Conservation (phyloP, 2,797 vertebrate genomes). For the Prionace glauca region DNA sequence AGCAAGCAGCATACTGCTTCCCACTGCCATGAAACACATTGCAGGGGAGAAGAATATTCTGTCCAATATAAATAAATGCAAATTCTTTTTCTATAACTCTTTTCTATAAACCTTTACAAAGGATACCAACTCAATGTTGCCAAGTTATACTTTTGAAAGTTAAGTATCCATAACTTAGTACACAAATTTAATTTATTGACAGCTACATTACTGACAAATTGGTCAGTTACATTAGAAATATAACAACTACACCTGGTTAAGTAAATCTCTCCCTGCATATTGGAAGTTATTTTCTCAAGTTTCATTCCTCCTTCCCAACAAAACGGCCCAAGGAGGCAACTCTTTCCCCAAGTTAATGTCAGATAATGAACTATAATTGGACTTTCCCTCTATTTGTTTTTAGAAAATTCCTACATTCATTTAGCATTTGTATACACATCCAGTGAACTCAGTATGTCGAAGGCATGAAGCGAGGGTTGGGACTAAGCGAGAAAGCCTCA, state of each 20-base stretch:
- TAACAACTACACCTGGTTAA: not conserved
- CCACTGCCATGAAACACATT: too few species aligned
- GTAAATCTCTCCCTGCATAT: not conserved
- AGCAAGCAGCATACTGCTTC: too few species aligned
- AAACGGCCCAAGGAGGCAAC: too few species aligned
- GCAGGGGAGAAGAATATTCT: too few species aligned
- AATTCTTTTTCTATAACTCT: not conserved
- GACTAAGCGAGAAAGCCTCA: not conserved
- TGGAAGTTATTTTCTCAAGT: constrained; percentile 14
- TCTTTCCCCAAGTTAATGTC: not conserved
- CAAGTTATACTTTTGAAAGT: not conserved
- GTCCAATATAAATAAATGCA: not conserved
- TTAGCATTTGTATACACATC: not conserved
- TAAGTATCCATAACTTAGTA: not conserved
- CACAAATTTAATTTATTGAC: not conserved
- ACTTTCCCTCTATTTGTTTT: not conserved
- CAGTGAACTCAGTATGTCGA: not conserved
- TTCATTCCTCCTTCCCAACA: not conserved
- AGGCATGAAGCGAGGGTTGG: not conserved
- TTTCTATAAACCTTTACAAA: constrained; percentile 11
- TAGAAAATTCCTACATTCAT: not conserved
- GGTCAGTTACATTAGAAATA: not conserved
- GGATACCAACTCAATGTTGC: not conserved
- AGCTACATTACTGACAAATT: not conserved
- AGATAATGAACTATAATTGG: not conserved